Evolutionary conservation across 1,140 invertebrate species (phyloP), one percentile per base, ranked within the genome.

Genomic region (Procambarus virginalis): DNA sequence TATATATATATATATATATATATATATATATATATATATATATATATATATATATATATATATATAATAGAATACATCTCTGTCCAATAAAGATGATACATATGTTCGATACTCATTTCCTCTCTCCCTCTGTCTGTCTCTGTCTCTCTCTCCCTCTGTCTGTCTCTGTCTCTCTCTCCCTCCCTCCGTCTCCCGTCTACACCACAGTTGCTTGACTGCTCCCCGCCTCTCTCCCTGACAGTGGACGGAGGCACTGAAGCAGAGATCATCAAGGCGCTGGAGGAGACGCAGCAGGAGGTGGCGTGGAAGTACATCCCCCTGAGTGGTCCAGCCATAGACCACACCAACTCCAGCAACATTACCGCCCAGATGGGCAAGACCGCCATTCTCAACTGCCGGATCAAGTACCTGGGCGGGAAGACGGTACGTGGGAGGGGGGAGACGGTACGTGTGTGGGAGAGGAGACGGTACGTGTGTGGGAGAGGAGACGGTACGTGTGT

Each of bases 371-470:
- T 97, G 75, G 97, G 97, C 86, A 97, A 97, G 93, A 97, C 97
- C 46, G 97, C 97, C 45, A 97, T 97, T 92, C 95, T 98, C 91
- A 97, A 96, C 93, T 98, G 97, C 93, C 95, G 96, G 87, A 96
- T 97, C 64, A 97, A 97, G 94, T 97, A 97, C 94, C 94, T 97
- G 91, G 96, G 96, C 84, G 97, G 97, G 94, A 97, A 97, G 94
- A 97, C 97, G 94, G 97, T 98, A 94, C 96, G 96, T 95, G 58
- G n/a, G 60, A 48, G 81, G 12, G 34, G 17, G 10, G 22, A 14
- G 51, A 3, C 20, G 78, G 55, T 55, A 55, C 12, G 64, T 45
- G 81, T 45, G 81, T 17, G n/a, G 34, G 20, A 20, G 14, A 10
- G 20, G n/a, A 14, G 20, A 49, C 12, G 45, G 17, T 1, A 64